These are phyloP conservation scores for Gallinago undulata DNA, from an alignment of 2,113 vertebrate genomes.

Conservation along the genomic window DNA sequence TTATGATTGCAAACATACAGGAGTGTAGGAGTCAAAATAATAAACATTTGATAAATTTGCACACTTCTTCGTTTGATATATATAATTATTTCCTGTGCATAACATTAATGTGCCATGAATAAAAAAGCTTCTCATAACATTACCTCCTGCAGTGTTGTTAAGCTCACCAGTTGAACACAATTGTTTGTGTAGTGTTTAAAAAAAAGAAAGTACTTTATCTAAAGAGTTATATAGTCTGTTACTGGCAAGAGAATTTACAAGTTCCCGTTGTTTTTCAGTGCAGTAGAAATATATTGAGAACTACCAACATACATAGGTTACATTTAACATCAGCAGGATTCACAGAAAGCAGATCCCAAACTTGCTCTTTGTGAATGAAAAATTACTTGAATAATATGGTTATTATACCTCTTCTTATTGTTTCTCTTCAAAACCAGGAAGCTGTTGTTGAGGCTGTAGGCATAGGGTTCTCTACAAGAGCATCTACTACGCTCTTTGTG, in stretches of 20 bases:
- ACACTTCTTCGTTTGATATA: neutral
- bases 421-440: neutral
- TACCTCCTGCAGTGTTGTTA: neutral
- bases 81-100: slow-evolving; percentile 17
- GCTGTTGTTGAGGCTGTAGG: neutral
- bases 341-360: neutral
- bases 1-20: slow-evolving; percentile 13
- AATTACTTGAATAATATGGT: neutral
- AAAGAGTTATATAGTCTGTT: neutral
- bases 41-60: slow-evolving; percentile 24
- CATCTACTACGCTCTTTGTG: neutral
- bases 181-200: neutral
- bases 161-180: neutral
- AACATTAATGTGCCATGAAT: neutral
- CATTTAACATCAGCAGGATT: neutral
- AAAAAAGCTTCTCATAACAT: neutral
- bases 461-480: neutral
- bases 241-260: neutral
- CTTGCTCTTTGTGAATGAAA: neutral
- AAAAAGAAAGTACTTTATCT: neutral
- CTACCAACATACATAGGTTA: neutral
- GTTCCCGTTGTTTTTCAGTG: neutral
- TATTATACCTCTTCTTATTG: neutral
- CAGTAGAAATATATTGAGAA: slow-evolving; percentile 6
- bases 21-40: slow-evolving; percentile 13